phyloP scores from a whole-genome alignment of 2,113 vertebrate species.

The Forbesichthys agassizii region DNA sequence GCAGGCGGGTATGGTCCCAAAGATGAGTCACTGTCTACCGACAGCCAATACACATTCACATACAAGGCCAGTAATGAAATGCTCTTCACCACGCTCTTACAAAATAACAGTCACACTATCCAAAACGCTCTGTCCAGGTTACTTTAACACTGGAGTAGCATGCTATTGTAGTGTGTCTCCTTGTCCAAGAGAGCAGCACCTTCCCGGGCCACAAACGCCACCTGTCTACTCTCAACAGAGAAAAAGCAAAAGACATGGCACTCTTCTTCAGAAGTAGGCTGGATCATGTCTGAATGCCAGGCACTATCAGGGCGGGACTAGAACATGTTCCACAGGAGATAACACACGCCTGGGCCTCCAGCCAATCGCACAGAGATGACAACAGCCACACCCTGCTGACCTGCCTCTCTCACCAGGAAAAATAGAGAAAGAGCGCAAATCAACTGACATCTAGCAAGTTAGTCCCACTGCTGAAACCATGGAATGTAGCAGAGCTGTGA shows the following conservation, averaged over 20 bases:
- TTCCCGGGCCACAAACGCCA: constrained; percentile 38
- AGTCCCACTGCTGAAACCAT: not conserved
- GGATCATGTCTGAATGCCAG: constrained; percentile 75
- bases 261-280: constrained; percentile 63
- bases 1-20: not conserved
- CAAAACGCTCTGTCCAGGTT: constrained; percentile 33
- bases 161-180: constrained; percentile 8
- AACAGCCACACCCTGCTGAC: constrained; percentile 60
- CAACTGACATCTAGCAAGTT: constrained; percentile 43
- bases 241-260: constrained; percentile 59
- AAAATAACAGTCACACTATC: constrained; percentile 17
- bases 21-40: not conserved
- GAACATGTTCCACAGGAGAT: constrained; percentile 83
- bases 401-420: constrained; percentile 34
- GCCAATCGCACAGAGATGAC: constrained; percentile 71
- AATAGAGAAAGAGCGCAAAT: constrained; percentile 19
- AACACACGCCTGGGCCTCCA: constrained; percentile 63
- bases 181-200: constrained; percentile 19
- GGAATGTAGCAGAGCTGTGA: constrained; percentile 27
- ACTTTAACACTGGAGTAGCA: constrained; percentile 4
- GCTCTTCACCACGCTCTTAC: constrained; percentile 12
- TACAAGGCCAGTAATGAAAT: constrained; percentile 2
- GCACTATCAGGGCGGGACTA: constrained; percentile 85
- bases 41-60: constrained; percentile 11
- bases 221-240: constrained; percentile 60